Percentiles rank a stretch among this genome's conserved stretches.
Conservation (phyloP, 2,888 invertebrate species). For the Drosophila rubida region DNA sequence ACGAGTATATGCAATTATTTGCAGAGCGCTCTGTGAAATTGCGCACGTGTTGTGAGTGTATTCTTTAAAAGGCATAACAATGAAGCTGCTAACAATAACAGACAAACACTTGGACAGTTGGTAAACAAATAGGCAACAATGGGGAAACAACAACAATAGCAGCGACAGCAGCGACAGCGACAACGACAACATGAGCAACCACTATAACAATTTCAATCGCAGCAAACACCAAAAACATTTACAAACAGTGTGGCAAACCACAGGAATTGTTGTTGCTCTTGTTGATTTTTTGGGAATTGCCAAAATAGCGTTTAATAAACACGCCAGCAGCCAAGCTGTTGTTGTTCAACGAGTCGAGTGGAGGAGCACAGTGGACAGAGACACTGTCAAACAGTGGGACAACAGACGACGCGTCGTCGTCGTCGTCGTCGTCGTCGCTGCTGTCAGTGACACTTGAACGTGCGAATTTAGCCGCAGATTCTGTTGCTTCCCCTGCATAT, state of each 20-base stretch:
- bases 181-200: too few relatives aligned
- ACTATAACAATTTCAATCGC: slow-evolving; percentile 37
- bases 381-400: slow-evolving; percentile 47
- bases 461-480: slow-evolving; percentile 61
- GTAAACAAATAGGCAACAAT: slow-evolving; percentile 55
- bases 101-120: slow-evolving; percentile 45
- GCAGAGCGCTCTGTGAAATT: slow-evolving; percentile 49
- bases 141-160: background rate
- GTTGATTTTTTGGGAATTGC: slow-evolving; percentile 35
- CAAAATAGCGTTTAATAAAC: slow-evolving; percentile 48
- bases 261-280: slow-evolving; percentile 32
- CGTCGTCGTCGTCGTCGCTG: too few relatives aligned
- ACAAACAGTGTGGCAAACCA: slow-evolving; percentile 57
- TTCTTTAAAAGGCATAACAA: slow-evolving; percentile 59
- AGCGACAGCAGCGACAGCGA: slow-evolving; percentile 25
- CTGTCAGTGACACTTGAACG: slow-evolving; percentile 63
- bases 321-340: slow-evolving; percentile 12
- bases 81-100: slow-evolving; percentile 59
- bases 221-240: slow-evolving; percentile 57
- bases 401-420: too few relatives aligned
- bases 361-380: slow-evolving; percentile 39
- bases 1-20: slow-evolving; percentile 23
- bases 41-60: slow-evolving; percentile 45
- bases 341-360: too few relatives aligned
- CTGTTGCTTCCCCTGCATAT: slow-evolving; percentile 34